phyloP scores from a whole-genome alignment of 2,888 invertebrate species.

The Heliconius ismenius region DNA sequence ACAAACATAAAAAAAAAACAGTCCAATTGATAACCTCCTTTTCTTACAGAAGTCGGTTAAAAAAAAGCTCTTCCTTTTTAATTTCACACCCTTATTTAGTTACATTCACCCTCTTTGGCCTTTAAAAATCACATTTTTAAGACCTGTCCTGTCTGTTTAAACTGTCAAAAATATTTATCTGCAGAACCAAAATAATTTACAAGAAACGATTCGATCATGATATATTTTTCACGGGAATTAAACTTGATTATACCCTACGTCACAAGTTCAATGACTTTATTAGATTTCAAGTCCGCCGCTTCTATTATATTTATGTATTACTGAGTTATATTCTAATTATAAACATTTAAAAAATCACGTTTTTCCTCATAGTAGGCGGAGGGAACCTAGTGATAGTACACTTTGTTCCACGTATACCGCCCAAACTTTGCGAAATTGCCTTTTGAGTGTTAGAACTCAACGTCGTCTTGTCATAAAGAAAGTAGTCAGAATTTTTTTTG shows the following conservation, averaged over 20 bases:
- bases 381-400: not conserved
- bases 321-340: no score
- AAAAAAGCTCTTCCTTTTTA: no score
- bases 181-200: not conserved
- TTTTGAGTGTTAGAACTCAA: no score
- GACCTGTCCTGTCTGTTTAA: no score
- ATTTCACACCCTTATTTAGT: no score
- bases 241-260: not conserved
- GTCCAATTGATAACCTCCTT: no score
- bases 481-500: no score
- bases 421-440: no score
- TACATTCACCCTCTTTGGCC: not conserved
- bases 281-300: not conserved
- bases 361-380: not conserved
- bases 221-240: not conserved
- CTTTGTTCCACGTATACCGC: no score
- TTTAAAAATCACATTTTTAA: not conserved
- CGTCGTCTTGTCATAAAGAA: no score
- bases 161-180: not conserved
- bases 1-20: no score
- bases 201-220: not conserved
- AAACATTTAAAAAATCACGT: not conserved
- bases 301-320: not conserved
- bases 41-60: no score
- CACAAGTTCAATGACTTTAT: conserved; percentile 4